A percentile compares a stretch with the other conserved stretches of the same genome.
phyloP scores from a whole-genome alignment of 1,140 invertebrate species.

The Drosophila nebulosa region DNA sequence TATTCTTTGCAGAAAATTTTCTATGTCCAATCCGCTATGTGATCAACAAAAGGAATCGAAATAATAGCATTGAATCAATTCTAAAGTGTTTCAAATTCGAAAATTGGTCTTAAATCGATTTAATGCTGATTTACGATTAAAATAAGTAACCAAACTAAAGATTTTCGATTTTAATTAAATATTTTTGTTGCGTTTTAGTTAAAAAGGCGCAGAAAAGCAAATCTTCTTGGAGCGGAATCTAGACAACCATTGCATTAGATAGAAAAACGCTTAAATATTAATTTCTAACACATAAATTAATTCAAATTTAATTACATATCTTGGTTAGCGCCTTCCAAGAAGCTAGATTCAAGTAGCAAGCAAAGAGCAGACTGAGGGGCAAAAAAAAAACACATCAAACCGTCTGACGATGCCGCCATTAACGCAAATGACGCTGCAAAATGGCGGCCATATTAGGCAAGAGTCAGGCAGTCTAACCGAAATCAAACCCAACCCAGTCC shows the following conservation, averaged over 20 bases:
- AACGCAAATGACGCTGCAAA: conserved; percentile 77
- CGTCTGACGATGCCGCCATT: conserved; percentile 61
- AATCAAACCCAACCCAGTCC: conserved; percentile 4
- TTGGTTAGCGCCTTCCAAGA: background rate
- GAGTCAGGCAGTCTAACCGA: conserved; percentile 32
- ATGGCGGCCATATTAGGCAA: conserved; percentile 74
- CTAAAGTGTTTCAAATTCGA: background rate
- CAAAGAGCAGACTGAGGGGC: conserved; percentile 11
- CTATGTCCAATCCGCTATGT: too few species aligned
- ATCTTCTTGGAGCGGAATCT: background rate
- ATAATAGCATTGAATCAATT: background rate
- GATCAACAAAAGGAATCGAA: too few species aligned
- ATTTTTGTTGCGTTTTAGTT: background rate
- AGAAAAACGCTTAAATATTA: background rate
- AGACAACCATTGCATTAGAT: background rate
- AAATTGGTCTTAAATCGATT: background rate
- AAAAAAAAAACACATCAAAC: conserved; percentile 11
- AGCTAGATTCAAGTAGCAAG: conserved; percentile 16
- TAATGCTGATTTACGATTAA: too few species aligned
- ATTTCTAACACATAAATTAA: background rate
- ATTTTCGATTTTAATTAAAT: background rate
- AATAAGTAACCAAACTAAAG: too few species aligned
- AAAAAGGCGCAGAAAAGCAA: background rate
- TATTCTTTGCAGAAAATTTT: too few species aligned
- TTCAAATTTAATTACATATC: background rate